phyloP scores from a whole-genome alignment of 2,113 vertebrate species.

The Aegithalos caudatus region DNA sequence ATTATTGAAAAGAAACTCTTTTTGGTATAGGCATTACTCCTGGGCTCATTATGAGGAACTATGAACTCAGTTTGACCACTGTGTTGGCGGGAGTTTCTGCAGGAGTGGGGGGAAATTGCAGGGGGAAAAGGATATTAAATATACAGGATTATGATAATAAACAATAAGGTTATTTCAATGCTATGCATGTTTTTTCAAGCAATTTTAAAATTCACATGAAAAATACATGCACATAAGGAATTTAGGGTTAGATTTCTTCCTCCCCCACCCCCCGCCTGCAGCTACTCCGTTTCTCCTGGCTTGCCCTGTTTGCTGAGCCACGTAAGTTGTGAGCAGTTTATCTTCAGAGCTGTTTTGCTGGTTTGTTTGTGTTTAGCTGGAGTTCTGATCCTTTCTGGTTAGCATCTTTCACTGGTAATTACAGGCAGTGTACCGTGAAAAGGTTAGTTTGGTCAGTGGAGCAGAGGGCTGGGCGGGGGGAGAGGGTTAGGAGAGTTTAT shows the following conservation, averaged over 20 bases:
- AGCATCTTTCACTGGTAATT: conserved; percentile 69
- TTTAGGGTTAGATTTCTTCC: conserved; percentile 12
- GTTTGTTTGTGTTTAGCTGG: conserved; percentile 73
- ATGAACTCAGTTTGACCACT: conserved; percentile 52
- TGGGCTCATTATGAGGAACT: not conserved
- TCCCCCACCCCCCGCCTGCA: not conserved
- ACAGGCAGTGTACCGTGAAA: conserved; percentile 58
- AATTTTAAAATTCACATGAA: conserved; percentile 48
- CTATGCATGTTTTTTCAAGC: not conserved
- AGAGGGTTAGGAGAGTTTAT: conserved; percentile 69
- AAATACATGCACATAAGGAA: conserved; percentile 13
- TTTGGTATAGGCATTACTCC: conserved; percentile 19
- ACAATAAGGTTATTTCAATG: conserved; percentile 2
- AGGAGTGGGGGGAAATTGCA: not conserved
- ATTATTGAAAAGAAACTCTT: conserved; percentile 1
- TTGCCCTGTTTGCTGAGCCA: not conserved
- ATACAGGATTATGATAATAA: conserved; percentile 42
- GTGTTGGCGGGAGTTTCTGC: conserved; percentile 7
- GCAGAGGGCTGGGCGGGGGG: conserved; percentile 45
- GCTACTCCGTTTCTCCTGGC: conserved; percentile 12
- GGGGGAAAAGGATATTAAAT: conserved; percentile 33
- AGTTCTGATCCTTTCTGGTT: conserved; percentile 71
- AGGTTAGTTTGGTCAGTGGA: conserved; percentile 67
- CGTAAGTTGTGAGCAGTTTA: conserved; percentile 51
- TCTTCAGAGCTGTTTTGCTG: conserved; percentile 67